Percentiles rank a stretch among this genome's conserved stretches.
phyloP scores from a whole-genome alignment of 2,888 invertebrate genomes.

The Cantharis lateralis region DNA sequence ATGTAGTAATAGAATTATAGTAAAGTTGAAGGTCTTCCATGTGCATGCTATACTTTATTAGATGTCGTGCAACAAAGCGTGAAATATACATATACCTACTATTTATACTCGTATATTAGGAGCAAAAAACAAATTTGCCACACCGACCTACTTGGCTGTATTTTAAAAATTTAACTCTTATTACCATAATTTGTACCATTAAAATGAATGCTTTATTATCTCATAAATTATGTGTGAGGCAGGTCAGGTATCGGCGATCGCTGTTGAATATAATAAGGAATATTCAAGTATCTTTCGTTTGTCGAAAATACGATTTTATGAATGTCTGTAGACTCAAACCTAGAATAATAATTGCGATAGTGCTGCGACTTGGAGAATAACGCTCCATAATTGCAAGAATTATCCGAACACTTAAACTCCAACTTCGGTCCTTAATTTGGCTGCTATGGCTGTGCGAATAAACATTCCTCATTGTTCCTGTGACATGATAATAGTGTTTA shows the following conservation, averaged over 20 bases:
- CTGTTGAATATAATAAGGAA: neutral
- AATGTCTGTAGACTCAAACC: conserved; percentile 7
- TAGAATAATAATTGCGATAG: conserved; percentile 11
- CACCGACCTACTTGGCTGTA: neutral
- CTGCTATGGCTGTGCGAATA: conserved; percentile 24
- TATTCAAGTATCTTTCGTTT: conserved; percentile 6
- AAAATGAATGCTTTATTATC: neutral
- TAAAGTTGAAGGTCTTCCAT: conserved; percentile 16
- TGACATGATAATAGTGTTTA: conserved; percentile 25
- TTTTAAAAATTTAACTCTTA: neutral
- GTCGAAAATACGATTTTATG: conserved; percentile 11
- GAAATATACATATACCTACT: neutral
- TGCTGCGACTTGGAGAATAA: conserved; percentile 16
- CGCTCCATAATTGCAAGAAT: conserved; percentile 16
- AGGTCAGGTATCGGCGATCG: neutral
- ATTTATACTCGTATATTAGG: neutral
- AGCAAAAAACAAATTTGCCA: conserved; percentile 2
- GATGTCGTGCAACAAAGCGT: conserved; percentile 15
- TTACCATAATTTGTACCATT: neutral
- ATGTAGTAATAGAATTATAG: conserved; percentile 7
- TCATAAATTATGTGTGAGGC: neutral
- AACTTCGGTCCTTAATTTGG: conserved; percentile 19
- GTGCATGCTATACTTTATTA: neutral
- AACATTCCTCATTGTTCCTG: conserved; percentile 34
- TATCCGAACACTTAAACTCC: conserved; percentile 14